Evolutionary conservation across 92 coral and sea anemone species (phyloP).

Genomic region (Ricordea florida): DNA sequence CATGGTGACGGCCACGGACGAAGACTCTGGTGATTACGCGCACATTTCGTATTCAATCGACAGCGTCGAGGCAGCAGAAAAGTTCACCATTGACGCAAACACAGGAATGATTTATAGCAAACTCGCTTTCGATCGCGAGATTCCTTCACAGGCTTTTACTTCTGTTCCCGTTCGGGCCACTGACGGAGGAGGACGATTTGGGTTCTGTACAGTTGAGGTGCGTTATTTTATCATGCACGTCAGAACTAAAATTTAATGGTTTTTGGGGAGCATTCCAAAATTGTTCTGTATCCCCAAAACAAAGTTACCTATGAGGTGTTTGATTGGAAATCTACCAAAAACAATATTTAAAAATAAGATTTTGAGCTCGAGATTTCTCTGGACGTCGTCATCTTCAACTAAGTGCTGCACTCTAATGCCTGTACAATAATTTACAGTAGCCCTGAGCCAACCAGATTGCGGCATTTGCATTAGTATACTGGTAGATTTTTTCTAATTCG

Average conservation of each 20-base stretch:
- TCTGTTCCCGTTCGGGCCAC: slow-evolving; percentile 88
- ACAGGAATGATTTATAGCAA: slow-evolving; percentile 94
- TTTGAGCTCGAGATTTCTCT: too few relatives aligned
- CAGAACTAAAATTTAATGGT: background rate
- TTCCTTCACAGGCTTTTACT: slow-evolving; percentile 75
- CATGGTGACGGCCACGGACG: slow-evolving; percentile 97
- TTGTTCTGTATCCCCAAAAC: background rate
- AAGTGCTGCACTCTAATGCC: too few relatives aligned
- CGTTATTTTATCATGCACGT: background rate
- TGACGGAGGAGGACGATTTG: slow-evolving; percentile 93
- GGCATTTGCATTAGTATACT: too few relatives aligned
- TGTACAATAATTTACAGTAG: too few relatives aligned
- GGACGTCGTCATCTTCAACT: too few relatives aligned
- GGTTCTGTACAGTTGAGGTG: slow-evolving; percentile 95
- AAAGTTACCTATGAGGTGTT: too few relatives aligned
- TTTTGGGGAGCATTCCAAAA: background rate
- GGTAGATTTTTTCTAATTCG: too few relatives aligned
- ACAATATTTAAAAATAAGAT: too few relatives aligned
- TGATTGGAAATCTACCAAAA: too few relatives aligned
- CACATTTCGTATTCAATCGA: slow-evolving; percentile 82
- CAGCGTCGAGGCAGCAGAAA: slow-evolving; percentile 78
- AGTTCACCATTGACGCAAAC: slow-evolving; percentile 84
- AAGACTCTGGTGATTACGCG: slow-evolving; percentile 88
- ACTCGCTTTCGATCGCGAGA: slow-evolving; percentile 90
- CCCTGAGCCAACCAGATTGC: too few relatives aligned